phyloP scores from a whole-genome alignment of 1,140 invertebrate genomes.

The Bactericera cockerelli region DNA sequence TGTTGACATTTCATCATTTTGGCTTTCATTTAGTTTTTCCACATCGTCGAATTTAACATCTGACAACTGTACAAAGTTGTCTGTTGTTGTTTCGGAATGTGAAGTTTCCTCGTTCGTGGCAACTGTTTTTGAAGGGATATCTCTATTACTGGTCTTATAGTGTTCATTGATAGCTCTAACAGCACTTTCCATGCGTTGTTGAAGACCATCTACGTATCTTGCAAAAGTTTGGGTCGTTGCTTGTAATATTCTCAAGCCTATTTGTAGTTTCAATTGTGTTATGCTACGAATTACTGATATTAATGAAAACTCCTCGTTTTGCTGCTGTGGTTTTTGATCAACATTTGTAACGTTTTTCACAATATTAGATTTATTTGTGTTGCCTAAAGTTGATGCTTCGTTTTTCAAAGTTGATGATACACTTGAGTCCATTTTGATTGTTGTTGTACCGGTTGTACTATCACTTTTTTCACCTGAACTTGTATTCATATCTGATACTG shows the following conservation, averaged over 20 bases:
- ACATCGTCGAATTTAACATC: background rate
- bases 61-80: background rate
- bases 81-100: background rate
- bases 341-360: background rate
- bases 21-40: background rate
- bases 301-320: conserved; percentile 26
- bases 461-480: conserved; percentile 16
- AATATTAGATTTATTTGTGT: background rate
- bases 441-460: conserved; percentile 23
- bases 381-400: background rate
- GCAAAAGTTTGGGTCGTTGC: conserved; percentile 35
- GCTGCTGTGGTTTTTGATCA: conserved; percentile 2
- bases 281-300: conserved; percentile 32
- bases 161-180: conserved; percentile 15
- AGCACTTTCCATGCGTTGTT: conserved; percentile 31
- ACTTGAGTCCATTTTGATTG: conserved; percentile 14
- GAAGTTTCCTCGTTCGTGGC: background rate
- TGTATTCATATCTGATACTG: conserved; percentile 6
- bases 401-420: background rate
- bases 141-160: background rate
- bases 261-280: conserved; percentile 33
- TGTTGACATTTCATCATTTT: conserved; percentile 5
- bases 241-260: conserved; percentile 34
- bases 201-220: conserved; percentile 33
- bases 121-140: background rate